These are phyloP conservation scores for Stegostoma tigrinum DNA, from an alignment of 2,113 vertebrate species.

Conservation along the genomic window DNA sequence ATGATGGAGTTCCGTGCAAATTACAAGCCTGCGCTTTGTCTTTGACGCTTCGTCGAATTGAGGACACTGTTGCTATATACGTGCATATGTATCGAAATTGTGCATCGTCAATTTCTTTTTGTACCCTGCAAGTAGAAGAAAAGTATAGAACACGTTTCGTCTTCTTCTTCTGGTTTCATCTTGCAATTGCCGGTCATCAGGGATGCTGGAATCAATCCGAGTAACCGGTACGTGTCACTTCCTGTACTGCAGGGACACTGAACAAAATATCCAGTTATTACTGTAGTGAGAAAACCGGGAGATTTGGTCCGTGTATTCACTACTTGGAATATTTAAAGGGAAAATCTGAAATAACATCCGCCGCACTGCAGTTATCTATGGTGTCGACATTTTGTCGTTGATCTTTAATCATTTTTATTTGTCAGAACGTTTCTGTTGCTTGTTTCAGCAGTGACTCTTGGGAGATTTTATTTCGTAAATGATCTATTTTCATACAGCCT, in stretches of 20 bases:
- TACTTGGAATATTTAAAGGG: background rate
- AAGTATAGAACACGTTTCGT: background rate
- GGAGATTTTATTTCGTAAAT: background rate
- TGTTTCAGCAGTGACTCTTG: background rate
- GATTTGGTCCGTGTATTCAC: background rate
- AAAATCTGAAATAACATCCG: background rate
- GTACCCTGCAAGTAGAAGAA: background rate
- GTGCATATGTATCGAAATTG: background rate
- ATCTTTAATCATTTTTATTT: background rate
- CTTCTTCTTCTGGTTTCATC: background rate
- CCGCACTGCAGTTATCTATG: conserved; percentile 14
- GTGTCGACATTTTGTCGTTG: background rate
- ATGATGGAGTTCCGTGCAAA: background rate
- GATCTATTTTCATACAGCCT: background rate
- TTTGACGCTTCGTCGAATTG: background rate
- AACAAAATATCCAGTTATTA: background rate
- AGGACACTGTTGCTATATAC: background rate
- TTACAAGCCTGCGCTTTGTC: background rate
- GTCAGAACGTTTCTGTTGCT: background rate
- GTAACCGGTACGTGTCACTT: conserved; percentile 60
- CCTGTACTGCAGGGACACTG: background rate
- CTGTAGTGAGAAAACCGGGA: background rate
- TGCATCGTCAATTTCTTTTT: background rate
- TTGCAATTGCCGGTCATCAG: conserved; percentile 21
- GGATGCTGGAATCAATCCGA: conserved; percentile 64